Base-by-base conservation (phyloP, 2,888 invertebrate species). In the Horisme vitalbata region DNA sequence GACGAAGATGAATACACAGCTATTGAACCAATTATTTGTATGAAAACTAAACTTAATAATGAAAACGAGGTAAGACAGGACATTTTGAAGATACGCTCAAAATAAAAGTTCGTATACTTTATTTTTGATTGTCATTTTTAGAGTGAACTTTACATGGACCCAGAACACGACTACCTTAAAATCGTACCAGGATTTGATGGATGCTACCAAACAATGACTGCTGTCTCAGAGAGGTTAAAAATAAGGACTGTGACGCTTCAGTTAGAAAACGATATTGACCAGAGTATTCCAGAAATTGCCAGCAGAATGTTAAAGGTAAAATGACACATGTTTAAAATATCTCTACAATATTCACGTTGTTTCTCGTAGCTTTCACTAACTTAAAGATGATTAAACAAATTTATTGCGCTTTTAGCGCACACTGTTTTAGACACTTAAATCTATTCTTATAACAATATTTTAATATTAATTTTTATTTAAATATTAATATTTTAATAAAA, bases 111-210 rank as follows among this genome's bases (percentile, higher is more conserved):
- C n/a, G n/a, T n/a, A n/a, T n/a, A n/a, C n/a, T n/a, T n/a, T 6
- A 18, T 18, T 18, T 18, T 24, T 6, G 1, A 11, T 10, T 14
- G 10, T 15, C 5, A 2, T 10, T 8, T 9, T 27, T 34, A 57
- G 57, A 18, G 24, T 10, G 44, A 52, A 18, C 3, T 48, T 2
- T 20, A 35, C 1, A 5, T 48, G 0, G 23, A 57, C 21, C 49
- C 50, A 7, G 27, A 49, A 7, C 45, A 45, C 0, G 7, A 38
- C 1, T 28, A 41, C 23, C 8, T 57, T 1, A 27, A 55, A 11
- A 35, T 60, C 20, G 32, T 58, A 39, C 56, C 57, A 27, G 56
- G 57, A 14, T 45, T 58, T 13, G 57, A 56, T 14, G 53, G 56
- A 5, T 24, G 37, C 28, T 45, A 33, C n/a, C 31, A 30, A 15